Conservation (phyloP, 1,140 invertebrate species). For the Drosophila tropicalis region DNA sequence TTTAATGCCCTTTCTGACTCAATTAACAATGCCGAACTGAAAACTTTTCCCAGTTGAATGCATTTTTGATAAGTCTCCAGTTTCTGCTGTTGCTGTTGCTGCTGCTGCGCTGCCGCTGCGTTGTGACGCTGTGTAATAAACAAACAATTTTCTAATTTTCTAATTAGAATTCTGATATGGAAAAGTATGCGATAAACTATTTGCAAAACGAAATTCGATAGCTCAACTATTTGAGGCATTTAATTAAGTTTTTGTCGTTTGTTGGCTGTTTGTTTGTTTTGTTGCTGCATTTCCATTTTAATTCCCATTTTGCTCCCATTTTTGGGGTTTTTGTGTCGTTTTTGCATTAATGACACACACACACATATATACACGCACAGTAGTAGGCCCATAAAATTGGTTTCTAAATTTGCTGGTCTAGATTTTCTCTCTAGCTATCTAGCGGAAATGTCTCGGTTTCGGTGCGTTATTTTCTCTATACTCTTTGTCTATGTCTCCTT, state of each 20-base stretch:
- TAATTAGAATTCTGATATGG: conserved; percentile 37
- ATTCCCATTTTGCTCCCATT: conserved; percentile 28
- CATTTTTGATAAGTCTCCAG: conserved; percentile 55
- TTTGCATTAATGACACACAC: conserved; percentile 62
- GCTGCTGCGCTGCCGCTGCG: background rate
- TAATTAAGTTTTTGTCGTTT: conserved; percentile 63
- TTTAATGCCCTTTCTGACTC: conserved; percentile 55
- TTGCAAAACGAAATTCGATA: conserved; percentile 55
- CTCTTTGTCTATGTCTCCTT: background rate
- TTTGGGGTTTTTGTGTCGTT: conserved; percentile 18
- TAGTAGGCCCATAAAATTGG: conserved; percentile 63
- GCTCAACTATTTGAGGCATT: conserved; percentile 38
- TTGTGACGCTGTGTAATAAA: conserved; percentile 4
- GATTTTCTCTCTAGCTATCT: conserved; percentile 38
- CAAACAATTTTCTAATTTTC: conserved; percentile 75
- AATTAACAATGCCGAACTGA: conserved; percentile 48
- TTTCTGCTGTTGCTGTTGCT: conserved; percentile 2
- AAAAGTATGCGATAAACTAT: conserved; percentile 65
- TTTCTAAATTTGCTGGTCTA: conserved; percentile 25
- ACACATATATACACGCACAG: conserved; percentile 28
- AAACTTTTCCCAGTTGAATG: conserved; percentile 50
- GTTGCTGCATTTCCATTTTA: conserved; percentile 43
- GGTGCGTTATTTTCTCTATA: conserved; percentile 65
- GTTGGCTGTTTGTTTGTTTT: conserved; percentile 2
- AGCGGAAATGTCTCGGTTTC: conserved; percentile 71